These are phyloP conservation scores for Brachypalpus laphriformis DNA, from an alignment of 2,888 invertebrate species.

Conservation along the genomic window DNA sequence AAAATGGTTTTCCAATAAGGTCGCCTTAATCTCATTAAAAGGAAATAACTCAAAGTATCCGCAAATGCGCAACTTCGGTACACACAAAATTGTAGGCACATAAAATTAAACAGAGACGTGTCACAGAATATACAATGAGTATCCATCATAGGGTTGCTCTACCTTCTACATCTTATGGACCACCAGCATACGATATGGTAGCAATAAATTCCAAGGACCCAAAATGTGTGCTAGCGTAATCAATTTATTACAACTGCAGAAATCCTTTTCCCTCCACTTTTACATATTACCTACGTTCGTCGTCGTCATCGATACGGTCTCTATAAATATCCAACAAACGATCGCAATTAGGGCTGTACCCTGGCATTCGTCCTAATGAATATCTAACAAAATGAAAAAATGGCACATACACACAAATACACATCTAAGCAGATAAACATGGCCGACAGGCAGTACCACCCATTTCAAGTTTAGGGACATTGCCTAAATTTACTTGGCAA, in stretches of 20 bases:
- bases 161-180: slow-evolving; percentile 30
- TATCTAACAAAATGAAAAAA: slow-evolving; percentile 36
- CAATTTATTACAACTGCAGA: slow-evolving; percentile 72
- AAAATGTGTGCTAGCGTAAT: slow-evolving; percentile 62
- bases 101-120: slow-evolving; percentile 67
- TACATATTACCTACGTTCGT: slow-evolving; percentile 13
- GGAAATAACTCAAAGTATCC: slow-evolving; percentile 41
- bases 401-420: background rate
- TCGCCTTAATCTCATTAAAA: slow-evolving; percentile 45
- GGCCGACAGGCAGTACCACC: slow-evolving; percentile 21
- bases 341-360: slow-evolving; percentile 61
- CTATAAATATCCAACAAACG: slow-evolving; percentile 64
- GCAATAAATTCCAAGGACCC: slow-evolving; percentile 62
- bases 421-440: slow-evolving; percentile 26
- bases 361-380: slow-evolving; percentile 65
- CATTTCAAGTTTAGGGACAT: slow-evolving; percentile 55
- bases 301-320: slow-evolving; percentile 29
- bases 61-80: slow-evolving; percentile 42
- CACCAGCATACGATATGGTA: slow-evolving; percentile 23
- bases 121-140: slow-evolving; percentile 68
- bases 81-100: slow-evolving; percentile 48
- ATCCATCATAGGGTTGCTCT: slow-evolving; percentile 54
- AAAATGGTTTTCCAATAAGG: slow-evolving; percentile 15
- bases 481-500: slow-evolving; percentile 43
- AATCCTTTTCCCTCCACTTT: slow-evolving; percentile 49